Evolutionary conservation across 2,797 vertebrate species (phyloP).

Genomic region (Rhabdomys pumilio): DNA sequence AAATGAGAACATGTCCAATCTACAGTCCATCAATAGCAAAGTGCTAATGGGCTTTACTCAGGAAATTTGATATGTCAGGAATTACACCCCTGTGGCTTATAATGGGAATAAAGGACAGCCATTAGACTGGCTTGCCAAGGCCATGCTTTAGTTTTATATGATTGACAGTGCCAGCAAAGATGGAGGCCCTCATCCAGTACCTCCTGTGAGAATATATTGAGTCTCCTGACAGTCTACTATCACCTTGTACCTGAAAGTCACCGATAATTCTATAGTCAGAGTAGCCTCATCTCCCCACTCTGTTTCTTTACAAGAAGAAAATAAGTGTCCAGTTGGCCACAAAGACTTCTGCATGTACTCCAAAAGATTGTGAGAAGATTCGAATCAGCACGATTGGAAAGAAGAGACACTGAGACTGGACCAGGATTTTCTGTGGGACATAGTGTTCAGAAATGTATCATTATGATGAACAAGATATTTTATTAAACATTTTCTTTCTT

Average conservation of each 20-base stretch:
- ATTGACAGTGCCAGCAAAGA: conserved; percentile 34
- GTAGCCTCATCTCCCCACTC: neutral
- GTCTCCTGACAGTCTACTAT: conserved; percentile 54
- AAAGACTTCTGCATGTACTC: conserved; percentile 30
- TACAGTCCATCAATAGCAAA: neutral
- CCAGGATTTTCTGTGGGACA: neutral
- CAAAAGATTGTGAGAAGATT: conserved; percentile 24
- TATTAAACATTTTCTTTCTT: conserved; percentile 12
- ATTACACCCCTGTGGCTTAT: conserved; percentile 50
- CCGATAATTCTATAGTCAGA: conserved; percentile 27
- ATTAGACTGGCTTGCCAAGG: conserved; percentile 43
- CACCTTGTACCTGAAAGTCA: conserved; percentile 55
- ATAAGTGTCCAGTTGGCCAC: neutral
- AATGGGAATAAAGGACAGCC: neutral
- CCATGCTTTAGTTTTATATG: conserved; percentile 1
- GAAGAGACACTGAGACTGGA: neutral
- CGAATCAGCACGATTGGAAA: neutral
- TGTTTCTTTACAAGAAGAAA: conserved; percentile 57
- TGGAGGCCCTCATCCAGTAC: conserved; percentile 8
- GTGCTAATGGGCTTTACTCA: conserved; percentile 51
- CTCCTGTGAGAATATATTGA: conserved; percentile 39
- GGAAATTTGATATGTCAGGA: conserved; percentile 18
- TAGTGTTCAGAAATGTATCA: conserved; percentile 13
- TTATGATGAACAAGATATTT: neutral
- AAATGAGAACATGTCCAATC: neutral